Percentiles rank a stretch among this genome's conserved stretches.
Evolutionary conservation across 2,888 invertebrate genomes (phyloP).

Genomic region (Trichogramma evanescens): DNA sequence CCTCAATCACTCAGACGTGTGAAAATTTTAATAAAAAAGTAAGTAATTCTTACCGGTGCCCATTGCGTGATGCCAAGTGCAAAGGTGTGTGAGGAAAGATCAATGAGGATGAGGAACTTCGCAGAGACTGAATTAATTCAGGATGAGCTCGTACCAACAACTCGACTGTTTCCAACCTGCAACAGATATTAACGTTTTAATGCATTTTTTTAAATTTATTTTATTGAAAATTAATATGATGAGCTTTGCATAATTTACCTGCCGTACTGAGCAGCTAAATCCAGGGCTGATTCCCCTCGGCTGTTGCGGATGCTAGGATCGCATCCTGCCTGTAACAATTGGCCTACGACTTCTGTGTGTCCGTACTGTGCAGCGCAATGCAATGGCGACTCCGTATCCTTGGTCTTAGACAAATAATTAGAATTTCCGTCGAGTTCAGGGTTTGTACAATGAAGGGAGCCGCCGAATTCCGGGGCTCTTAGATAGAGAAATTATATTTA

Average conservation of each 20-base stretch:
- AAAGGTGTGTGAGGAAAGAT: conserved; percentile 75
- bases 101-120: conserved; percentile 48
- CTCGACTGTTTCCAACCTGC: conserved; percentile 79
- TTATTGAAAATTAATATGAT: not conserved
- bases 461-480: too few relatives aligned
- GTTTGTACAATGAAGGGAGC: too few relatives aligned
- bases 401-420: conserved; percentile 56
- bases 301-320: conserved; percentile 83
- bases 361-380: conserved; percentile 92
- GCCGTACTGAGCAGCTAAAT: conserved; percentile 89
- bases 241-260: conserved; percentile 50
- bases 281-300: conserved; percentile 85
- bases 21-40: conserved; percentile 9
- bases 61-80: conserved; percentile 90
- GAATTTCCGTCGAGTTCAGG: not conserved
- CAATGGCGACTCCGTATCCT: conserved; percentile 84
- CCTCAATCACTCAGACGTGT: not conserved
- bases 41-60: conserved; percentile 66
- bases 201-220: not conserved
- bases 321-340: conserved; percentile 76
- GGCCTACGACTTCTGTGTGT: conserved; percentile 75
- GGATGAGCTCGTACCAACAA: conserved; percentile 77
- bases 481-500: conserved; percentile 37
- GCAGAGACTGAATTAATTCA: conserved; percentile 69
- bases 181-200: conserved; percentile 15